Conservation (phyloP, 1,140 invertebrate genomes). For the Chironomus tepperi region DNA sequence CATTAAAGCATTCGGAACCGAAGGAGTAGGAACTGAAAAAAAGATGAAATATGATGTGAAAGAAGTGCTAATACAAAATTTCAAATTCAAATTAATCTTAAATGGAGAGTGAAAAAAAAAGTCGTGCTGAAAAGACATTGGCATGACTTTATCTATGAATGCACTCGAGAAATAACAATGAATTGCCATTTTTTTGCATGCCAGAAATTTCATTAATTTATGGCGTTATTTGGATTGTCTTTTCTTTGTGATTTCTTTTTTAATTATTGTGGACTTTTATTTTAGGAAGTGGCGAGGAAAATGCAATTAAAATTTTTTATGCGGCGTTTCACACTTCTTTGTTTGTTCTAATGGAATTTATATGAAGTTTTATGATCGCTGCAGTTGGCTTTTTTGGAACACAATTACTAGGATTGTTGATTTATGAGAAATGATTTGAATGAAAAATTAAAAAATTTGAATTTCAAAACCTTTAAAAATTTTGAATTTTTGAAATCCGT, state of each 20-base stretch:
- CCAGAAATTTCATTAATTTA: not conserved
- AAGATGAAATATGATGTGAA: not conserved
- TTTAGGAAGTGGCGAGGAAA: not conserved
- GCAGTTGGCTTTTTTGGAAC: too few relatives aligned
- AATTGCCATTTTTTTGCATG: not conserved
- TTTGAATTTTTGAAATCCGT: too few relatives aligned
- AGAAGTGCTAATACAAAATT: not conserved
- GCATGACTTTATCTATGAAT: slow-evolving; percentile 9
- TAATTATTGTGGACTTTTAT: not conserved
- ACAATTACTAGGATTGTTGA: too few relatives aligned
- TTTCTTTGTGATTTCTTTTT: not conserved
- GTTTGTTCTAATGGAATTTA: too few relatives aligned
- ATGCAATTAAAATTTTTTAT: not conserved
- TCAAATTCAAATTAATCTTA: not conserved
- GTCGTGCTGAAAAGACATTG: not conserved
- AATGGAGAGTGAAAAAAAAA: not conserved
- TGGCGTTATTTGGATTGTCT: not conserved
- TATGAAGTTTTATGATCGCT: too few relatives aligned
- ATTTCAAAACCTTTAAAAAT: too few relatives aligned
- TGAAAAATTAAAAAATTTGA: too few relatives aligned
- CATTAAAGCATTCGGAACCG: not conserved
- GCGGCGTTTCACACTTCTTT: not conserved
- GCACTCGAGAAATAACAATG: not conserved
- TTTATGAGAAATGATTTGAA: too few relatives aligned
- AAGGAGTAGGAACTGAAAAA: not conserved